phyloP scores from a whole-genome alignment of 1,140 invertebrate species.

The Tetramorium alpestre region DNA sequence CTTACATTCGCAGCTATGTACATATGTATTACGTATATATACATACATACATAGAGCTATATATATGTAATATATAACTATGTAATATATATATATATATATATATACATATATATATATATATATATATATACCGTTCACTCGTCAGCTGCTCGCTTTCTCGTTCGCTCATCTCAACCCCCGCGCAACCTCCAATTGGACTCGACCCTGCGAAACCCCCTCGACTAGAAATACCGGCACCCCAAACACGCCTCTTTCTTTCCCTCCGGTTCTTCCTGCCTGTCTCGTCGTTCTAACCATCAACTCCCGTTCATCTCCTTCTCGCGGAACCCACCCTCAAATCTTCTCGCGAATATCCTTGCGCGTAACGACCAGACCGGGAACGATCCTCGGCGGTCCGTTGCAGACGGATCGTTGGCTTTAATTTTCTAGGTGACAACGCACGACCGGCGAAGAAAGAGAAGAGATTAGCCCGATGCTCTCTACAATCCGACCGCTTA shows the following conservation, averaged over 20 bases:
- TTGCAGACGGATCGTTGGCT: conserved; percentile 65
- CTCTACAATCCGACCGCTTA: conserved; percentile 38
- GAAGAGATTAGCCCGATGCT: conserved; percentile 54
- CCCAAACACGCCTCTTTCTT: conserved; percentile 47
- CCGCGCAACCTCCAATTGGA: conserved; percentile 55
- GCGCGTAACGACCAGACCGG: conserved; percentile 59
- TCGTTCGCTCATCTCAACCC: conserved; percentile 78
- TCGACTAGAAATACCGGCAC: conserved; percentile 58
- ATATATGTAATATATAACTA: conserved; percentile 49
- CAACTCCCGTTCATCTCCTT: conserved; percentile 28
- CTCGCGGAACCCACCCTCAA: conserved; percentile 9
- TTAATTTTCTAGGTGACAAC: conserved; percentile 75
- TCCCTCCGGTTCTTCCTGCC: conserved; percentile 27
- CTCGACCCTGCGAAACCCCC: conserved; percentile 65
- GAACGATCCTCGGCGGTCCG: conserved; percentile 59
- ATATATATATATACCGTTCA: conserved; percentile 73
- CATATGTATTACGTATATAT: conserved; percentile 61
- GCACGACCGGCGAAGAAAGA: conserved; percentile 53
- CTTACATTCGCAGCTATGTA: conserved; percentile 28
- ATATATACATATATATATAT: conserved; percentile 68
- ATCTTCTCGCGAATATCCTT: conserved; percentile 50
- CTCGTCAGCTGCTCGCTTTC: conserved; percentile 83
- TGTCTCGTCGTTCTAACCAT: conserved; percentile 13
- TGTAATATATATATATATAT: conserved; percentile 7
- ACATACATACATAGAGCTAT: conserved; percentile 46